Evolutionary conservation across 2,113 vertebrate species (phyloP), one percentile per base, ranked within the genome.

Genomic region (Chionomys nivalis): DNA sequence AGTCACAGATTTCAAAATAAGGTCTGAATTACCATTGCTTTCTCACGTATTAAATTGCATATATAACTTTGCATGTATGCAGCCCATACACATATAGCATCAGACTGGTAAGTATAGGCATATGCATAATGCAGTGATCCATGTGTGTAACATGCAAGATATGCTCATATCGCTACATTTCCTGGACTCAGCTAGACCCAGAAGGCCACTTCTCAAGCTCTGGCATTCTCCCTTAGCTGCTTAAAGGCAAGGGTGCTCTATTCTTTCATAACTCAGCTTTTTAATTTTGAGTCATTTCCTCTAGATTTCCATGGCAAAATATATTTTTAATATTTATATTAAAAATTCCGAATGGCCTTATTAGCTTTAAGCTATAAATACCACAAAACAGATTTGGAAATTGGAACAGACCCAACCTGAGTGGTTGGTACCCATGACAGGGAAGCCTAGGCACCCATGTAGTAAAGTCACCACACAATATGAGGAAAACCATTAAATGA

Each of bases 381-480:
- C 98, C 98, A 98, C 98, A 98, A 98, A 98, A 97, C 98, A 99
- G 98, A 98, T 98, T 98, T 98, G 81, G 97, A 98, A 98, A 97
- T 97, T 99, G 98, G 98, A 98, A 98, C 97, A 95, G 91, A 9
- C 98, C 98, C 98, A 98, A 98, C 93, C 88, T 97, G 98, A 98
- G 98, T 98, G 98, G 98, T 98, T 98, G 91, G 97, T 97, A 94
- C 98, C 97, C 94, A 97, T 98, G 98, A 98, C 95, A 97, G 97
- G 98, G 98, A 98, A 97, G 97, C 97, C 97, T 90, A 97, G 93
- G 95, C 97, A 98, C 98, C 97, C 98, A 97, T 96, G 98, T 97
- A 99, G 97, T 98, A 98, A 99, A 99, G 98, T 98, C 98, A 98
- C 98, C 98, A 97, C 97, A 99, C 98, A 99, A 98, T 99, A 98